phyloP scores from a whole-genome alignment of 1,140 invertebrate species.

The Copidosoma floridanum region DNA sequence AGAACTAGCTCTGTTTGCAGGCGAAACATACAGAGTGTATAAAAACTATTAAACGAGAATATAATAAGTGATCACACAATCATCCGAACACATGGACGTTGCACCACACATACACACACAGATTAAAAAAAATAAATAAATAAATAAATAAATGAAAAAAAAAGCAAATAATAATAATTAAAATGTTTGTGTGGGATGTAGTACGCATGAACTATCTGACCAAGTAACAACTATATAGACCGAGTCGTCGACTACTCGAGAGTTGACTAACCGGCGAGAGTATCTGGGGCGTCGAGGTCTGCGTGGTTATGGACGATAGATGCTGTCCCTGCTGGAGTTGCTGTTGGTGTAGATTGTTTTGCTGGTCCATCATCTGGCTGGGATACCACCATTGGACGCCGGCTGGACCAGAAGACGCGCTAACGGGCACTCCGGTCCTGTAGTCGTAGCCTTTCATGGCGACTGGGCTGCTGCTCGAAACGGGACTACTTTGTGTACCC shows the following conservation, averaged over 20 bases:
- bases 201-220: no score
- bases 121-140: no score
- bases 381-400: slow-evolving; percentile 70
- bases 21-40: no score
- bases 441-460: slow-evolving; percentile 63
- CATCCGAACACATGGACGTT: neutral
- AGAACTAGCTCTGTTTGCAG: no score
- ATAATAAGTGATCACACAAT: no score
- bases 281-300: slow-evolving; percentile 51
- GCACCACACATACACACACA: neutral
- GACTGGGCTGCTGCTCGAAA: slow-evolving; percentile 44
- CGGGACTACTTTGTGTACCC: slow-evolving; percentile 50
- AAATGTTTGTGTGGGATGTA: no score
- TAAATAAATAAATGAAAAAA: no score
- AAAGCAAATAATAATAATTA: no score
- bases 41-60: no score
- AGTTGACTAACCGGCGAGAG: slow-evolving; percentile 52
- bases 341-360: slow-evolving; percentile 60
- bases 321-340: slow-evolving; percentile 57
- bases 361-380: slow-evolving; percentile 54
- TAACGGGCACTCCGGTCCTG: slow-evolving; percentile 56
- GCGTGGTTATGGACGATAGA: slow-evolving; percentile 50
- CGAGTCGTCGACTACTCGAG: neutral
- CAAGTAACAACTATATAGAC: no score
- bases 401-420: slow-evolving; percentile 56